Conservation (phyloP, 2,113 vertebrate genomes). For the Thinocorus orbignyianus region DNA sequence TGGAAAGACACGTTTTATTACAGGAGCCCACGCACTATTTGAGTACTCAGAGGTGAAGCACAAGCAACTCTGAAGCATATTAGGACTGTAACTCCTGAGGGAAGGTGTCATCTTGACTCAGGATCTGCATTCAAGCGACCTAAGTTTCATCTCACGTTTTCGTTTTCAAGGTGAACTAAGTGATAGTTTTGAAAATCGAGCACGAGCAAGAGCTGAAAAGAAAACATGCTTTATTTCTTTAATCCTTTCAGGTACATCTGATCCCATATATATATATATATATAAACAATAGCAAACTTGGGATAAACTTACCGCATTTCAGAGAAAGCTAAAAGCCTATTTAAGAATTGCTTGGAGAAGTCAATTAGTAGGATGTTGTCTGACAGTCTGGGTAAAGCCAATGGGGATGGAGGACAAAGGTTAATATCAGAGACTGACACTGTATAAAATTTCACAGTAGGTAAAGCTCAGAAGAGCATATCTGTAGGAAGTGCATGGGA, state of each 20-base stretch:
- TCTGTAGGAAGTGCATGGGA: background rate
- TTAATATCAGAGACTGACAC: constrained; percentile 47
- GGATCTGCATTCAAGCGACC: background rate
- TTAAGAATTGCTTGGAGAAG: constrained; percentile 20
- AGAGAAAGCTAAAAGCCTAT: constrained; percentile 39
- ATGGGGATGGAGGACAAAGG: constrained; percentile 24
- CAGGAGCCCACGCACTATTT: background rate
- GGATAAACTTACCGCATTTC: background rate
- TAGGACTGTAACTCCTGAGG: background rate
- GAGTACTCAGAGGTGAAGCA: background rate
- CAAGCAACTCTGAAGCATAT: background rate
- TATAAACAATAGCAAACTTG: background rate
- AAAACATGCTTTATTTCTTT: background rate
- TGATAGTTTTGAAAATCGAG: background rate
- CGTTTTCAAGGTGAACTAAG: background rate
- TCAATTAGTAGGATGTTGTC: constrained; percentile 28
- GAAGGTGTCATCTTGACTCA: background rate
- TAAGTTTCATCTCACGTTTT: background rate
- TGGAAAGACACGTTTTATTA: background rate
- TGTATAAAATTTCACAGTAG: constrained; percentile 67
- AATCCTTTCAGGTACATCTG: constrained; percentile 1
- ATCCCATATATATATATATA: background rate
- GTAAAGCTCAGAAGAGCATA: constrained; percentile 10
- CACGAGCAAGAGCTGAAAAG: background rate
- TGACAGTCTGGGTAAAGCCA: constrained; percentile 55